Evolutionary conservation across 2,113 vertebrate species (phyloP).

Genomic region (Hyperopisus bebe): DNA sequence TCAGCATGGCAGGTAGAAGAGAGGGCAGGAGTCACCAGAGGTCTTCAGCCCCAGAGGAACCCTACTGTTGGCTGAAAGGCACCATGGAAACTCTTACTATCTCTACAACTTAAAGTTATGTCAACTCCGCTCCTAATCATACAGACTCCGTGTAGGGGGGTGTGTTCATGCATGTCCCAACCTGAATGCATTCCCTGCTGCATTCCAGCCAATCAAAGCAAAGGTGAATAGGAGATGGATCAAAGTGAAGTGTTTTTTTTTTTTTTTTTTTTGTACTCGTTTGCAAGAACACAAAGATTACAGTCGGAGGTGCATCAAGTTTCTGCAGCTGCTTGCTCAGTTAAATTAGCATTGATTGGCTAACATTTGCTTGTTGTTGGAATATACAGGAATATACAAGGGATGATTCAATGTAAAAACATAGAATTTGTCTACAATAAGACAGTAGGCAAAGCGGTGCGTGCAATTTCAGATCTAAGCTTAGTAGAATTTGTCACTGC

Average conservation of each 20-base stretch:
- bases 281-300: neutral
- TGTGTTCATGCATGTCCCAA: neutral
- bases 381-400: neutral
- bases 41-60: neutral
- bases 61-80: neutral
- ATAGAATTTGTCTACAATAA: neutral
- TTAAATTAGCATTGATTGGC: neutral
- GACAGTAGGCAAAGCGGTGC: neutral
- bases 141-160: neutral
- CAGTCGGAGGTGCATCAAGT: neutral
- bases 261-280: neutral
- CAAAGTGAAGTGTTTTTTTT: conserved; percentile 5
- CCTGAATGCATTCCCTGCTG: conserved; percentile 18
- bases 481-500: neutral
- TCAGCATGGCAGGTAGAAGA: neutral
- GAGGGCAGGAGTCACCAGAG: neutral
- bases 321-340: neutral
- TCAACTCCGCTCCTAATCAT: neutral
- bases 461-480: neutral
- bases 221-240: conserved; percentile 17
- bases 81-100: neutral
- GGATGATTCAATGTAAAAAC: neutral
- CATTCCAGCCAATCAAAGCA: conserved; percentile 40
- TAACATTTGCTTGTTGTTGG: neutral
- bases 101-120: neutral